A percentile compares a stretch with the other conserved stretches of the same genome.
Evolutionary conservation across 1,140 invertebrate genomes (phyloP).

Genomic region (Zaprionus davidi): DNA sequence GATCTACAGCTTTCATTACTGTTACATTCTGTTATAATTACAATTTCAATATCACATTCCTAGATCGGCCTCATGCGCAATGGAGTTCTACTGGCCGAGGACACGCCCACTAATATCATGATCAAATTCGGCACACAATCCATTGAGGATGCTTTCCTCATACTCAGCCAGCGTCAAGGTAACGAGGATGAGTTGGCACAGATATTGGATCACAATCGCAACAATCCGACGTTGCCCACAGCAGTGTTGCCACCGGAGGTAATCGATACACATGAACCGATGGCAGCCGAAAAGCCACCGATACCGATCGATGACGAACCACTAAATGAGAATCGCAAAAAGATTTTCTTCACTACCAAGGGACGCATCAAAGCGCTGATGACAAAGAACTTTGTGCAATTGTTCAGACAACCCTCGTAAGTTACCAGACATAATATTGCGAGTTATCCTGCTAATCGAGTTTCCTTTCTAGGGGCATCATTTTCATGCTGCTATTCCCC

Average conservation of each 20-base stretch:
- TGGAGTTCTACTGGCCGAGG: conserved; percentile 93
- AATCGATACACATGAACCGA: conserved; percentile 60
- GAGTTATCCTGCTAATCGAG: background rate
- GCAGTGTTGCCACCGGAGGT: conserved; percentile 66
- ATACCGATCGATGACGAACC: conserved; percentile 59
- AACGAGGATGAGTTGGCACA: conserved; percentile 75
- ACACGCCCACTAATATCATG: conserved; percentile 89
- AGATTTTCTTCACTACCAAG: conserved; percentile 77
- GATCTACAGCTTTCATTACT: background rate
- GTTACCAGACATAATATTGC: background rate
- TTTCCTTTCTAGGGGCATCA: conserved; percentile 87
- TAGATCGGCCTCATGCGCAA: conserved; percentile 95
- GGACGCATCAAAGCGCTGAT: conserved; percentile 80
- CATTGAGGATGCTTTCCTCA: conserved; percentile 90
- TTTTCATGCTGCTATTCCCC: conserved; percentile 93
- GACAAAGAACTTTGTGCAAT: conserved; percentile 88
- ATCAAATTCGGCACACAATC: conserved; percentile 87
- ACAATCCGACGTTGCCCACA: conserved; percentile 54
- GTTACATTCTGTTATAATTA: background rate
- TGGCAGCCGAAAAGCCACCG: conserved; percentile 55
- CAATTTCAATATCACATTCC: background rate
- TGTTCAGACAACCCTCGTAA: conserved; percentile 88
- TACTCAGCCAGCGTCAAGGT: conserved; percentile 88
- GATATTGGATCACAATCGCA: conserved; percentile 57
- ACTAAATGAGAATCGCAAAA: conserved; percentile 67